A percentile compares a stretch with the other conserved stretches of the same genome.
Evolutionary conservation across 2,797 vertebrate species (phyloP).

Genomic region (Fistularia tabacaria): DNA sequence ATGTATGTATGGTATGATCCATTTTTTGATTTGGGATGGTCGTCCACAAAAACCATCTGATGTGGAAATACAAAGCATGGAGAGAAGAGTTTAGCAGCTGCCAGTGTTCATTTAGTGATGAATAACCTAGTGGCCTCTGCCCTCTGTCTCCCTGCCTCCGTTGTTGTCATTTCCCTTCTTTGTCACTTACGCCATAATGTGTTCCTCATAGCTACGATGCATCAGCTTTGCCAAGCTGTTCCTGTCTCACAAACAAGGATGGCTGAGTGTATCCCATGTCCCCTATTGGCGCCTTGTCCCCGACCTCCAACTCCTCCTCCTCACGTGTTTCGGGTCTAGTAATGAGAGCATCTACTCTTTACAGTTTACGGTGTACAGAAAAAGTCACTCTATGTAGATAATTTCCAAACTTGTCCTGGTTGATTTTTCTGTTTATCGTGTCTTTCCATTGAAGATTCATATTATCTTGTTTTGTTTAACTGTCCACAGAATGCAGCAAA

Average conservation of each 20-base stretch:
- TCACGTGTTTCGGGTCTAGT: constrained; percentile 13
- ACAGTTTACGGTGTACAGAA: constrained; percentile 38
- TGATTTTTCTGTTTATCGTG: constrained; percentile 16
- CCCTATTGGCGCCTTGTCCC: constrained; percentile 14
- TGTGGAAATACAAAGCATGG: constrained; percentile 16
- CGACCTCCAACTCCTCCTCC: constrained; percentile 6
- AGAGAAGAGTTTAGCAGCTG: constrained; percentile 30
- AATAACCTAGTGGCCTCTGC: constrained; percentile 48
- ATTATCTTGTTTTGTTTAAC: constrained; percentile 15
- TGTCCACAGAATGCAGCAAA: constrained; percentile 21
- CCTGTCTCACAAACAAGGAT: constrained; percentile 45
- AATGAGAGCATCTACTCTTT: constrained; percentile 20
- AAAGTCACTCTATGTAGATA: constrained; percentile 21
- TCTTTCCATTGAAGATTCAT: constrained; percentile 25
- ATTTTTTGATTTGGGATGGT: too few species aligned
- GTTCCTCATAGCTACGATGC: constrained; percentile 42
- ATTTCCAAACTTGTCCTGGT: background rate
- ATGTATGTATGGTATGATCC: too few species aligned
- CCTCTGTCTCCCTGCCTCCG: constrained; percentile 43
- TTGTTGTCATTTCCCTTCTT: constrained; percentile 63
- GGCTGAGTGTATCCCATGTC: constrained; percentile 49
- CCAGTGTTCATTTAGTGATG: constrained; percentile 45
- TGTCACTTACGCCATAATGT: constrained; percentile 54
- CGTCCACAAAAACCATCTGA: too few species aligned
- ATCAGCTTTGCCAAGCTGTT: constrained; percentile 50